Evolutionary conservation across 2,888 invertebrate species (phyloP), one percentile per base, ranked within the genome.

Genomic region (Corythucha ciliata): DNA sequence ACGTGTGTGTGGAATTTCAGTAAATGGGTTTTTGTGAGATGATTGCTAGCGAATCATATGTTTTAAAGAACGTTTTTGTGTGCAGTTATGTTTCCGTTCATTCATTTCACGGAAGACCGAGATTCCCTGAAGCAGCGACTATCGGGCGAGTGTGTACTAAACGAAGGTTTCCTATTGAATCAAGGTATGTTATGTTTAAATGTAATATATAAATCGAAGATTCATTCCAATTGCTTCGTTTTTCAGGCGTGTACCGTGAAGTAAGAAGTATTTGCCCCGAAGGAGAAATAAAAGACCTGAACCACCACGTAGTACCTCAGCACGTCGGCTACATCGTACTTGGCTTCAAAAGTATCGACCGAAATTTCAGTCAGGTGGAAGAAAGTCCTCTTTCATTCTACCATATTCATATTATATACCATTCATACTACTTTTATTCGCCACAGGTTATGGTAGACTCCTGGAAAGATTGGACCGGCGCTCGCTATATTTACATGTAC

Each of bases 391-490:
- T 32, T 12, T 29, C n/a, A 29, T 10, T 29, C 10, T 29, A 29
- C n/a, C 10, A 29, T 29, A 10, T 29, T 29, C 29, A 29, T 29
- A n/a, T 10, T 29, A 10, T 29, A 8, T 29, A 29, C 29, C 29
- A 29, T 12, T 12, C 29, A n/a, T 29, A 29, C 29, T 29, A 29
- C n/a, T 29, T 29, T 29, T 29, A 8, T 12, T 29, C 29, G 8
- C 29, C 29, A 29, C 54, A 65, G 64, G 64, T 67, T 8, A 62
- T 69, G 61, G 65, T 68, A 16, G 66, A 67, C 48, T 66, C 67
- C 4, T 71, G 71, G 71, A 70, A 69, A 58, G 71, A 71, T 52
- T 70, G 70, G 70, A 69, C 69, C 5, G 69, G 69, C 14, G 69
- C 68, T 4, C 60, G 70, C 2, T 64, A 67, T 51, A 65, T 71